These are phyloP conservation scores for Cosmia pyralina DNA, from an alignment of 2,888 invertebrate genomes.

Conservation along the genomic window DNA sequence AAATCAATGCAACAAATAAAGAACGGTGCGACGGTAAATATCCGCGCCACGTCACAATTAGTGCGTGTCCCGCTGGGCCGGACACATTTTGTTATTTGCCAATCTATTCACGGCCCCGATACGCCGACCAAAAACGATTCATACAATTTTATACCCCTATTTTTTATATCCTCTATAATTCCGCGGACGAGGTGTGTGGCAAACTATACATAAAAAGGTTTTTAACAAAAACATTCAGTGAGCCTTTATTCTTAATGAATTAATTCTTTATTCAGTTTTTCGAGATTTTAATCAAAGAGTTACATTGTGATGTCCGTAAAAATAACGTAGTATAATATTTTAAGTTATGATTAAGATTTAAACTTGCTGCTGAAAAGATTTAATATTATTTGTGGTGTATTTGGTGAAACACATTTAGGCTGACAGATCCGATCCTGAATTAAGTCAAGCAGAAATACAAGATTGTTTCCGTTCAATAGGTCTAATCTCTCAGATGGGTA, in stretches of 20 bases:
- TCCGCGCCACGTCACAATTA: conserved; percentile 77
- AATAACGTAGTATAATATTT: background rate
- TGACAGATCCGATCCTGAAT: conserved; percentile 75
- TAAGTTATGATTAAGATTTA: conserved; percentile 4
- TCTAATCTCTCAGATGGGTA: conserved; percentile 88
- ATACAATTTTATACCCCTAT: conserved; percentile 39
- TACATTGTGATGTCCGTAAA: background rate
- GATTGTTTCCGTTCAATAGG: conserved; percentile 88
- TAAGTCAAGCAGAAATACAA: conserved; percentile 87
- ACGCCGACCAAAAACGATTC: conserved; percentile 53
- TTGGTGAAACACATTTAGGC: conserved; percentile 76
- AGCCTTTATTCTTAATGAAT: background rate
- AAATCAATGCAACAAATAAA: conserved; percentile 74
- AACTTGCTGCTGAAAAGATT: conserved; percentile 45
- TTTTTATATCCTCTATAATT: conserved; percentile 28
- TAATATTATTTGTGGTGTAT: conserved; percentile 67
- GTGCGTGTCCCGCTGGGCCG: conserved; percentile 69
- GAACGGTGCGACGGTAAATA: conserved; percentile 72
- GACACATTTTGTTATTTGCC: conserved; percentile 69
- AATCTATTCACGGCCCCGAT: conserved; percentile 61
- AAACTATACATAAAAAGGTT: conserved; percentile 15
- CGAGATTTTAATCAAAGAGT: background rate
- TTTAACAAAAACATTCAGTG: conserved; percentile 36
- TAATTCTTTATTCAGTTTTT: conserved; percentile 1
- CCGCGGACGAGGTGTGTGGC: background rate